These are phyloP conservation scores for Oryzias javanicus DNA, from an alignment of 2,113 vertebrate species.

Conservation along the genomic window DNA sequence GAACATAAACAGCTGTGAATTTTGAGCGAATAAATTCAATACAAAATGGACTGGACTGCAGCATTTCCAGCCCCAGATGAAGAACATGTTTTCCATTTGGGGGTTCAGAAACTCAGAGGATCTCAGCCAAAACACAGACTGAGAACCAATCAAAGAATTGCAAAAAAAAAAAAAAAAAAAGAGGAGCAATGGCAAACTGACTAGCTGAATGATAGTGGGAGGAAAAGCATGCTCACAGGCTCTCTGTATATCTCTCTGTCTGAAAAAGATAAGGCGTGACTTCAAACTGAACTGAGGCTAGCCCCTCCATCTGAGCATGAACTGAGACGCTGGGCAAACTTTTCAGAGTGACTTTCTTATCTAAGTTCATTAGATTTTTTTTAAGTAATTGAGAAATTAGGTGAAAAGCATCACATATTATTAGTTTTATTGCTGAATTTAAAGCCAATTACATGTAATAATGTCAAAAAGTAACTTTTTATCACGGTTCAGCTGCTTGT, in stretches of 20 bases:
- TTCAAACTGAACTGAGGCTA: conserved; percentile 17
- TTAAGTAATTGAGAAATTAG: conserved; percentile 30
- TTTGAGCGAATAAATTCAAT: conserved; percentile 56
- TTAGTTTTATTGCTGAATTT: conserved; percentile 35
- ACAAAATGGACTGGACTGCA: conserved; percentile 32
- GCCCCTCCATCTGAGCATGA: conserved; percentile 10
- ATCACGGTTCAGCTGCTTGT: too few species aligned
- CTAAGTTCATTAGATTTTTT: conserved; percentile 42
- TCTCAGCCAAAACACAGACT: conserved; percentile 55
- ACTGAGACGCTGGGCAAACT: conserved; percentile 9
- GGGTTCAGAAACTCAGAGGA: conserved; percentile 50
- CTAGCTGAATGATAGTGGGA: conserved; percentile 33
- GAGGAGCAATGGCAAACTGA: conserved; percentile 31
- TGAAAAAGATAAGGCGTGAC: conserved; percentile 25
- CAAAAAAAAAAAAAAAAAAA: conserved; percentile 3
- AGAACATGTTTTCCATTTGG: conserved; percentile 62
- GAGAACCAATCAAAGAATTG: conserved; percentile 40
- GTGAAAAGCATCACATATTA: conserved; percentile 39
- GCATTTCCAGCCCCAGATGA: conserved; percentile 51
- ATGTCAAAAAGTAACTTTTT: neutral
- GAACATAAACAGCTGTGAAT: conserved; percentile 51
- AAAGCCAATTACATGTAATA: conserved; percentile 32
- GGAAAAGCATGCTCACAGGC: conserved; percentile 23
- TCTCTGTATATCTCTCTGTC: conserved; percentile 20
- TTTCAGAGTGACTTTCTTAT: conserved; percentile 24